phyloP scores from a whole-genome alignment of 2,113 vertebrate species.

The Parus major region DNA sequence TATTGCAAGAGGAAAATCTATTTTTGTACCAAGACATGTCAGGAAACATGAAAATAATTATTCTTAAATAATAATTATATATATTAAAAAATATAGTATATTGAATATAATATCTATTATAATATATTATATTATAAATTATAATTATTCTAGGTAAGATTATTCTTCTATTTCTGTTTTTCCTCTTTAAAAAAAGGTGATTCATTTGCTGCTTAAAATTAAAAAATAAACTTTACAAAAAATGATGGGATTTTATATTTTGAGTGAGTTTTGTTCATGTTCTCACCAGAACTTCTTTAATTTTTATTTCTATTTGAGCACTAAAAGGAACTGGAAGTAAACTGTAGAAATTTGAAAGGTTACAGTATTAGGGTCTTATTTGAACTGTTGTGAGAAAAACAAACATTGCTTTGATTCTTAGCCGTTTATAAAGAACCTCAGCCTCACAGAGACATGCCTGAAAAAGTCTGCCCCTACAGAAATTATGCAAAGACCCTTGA shows the following conservation, averaged over 20 bases:
- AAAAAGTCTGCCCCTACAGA: neutral
- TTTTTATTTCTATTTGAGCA: neutral
- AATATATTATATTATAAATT: neutral
- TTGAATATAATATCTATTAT: too few species aligned
- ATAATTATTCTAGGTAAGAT: neutral
- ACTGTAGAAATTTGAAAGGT: neutral
- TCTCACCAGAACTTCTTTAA: neutral
- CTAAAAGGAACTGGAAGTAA: neutral
- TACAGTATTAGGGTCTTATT: neutral
- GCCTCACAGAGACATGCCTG: neutral
- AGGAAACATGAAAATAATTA: neutral
- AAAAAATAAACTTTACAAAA: neutral
- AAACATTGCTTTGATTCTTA: neutral
- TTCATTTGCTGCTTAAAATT: neutral
- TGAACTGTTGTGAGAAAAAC: neutral
- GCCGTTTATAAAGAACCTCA: neutral
- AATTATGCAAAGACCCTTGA: neutral
- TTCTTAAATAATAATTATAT: neutral
- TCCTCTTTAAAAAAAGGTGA: neutral
- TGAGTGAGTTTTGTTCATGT: neutral
- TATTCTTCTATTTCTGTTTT: neutral
- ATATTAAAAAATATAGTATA: too few species aligned
- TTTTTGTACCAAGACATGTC: neutral
- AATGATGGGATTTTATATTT: neutral
- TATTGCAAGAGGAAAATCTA: neutral